phyloP scores from a whole-genome alignment of 2,888 invertebrate species.

The Oscheius sp. region DNA sequence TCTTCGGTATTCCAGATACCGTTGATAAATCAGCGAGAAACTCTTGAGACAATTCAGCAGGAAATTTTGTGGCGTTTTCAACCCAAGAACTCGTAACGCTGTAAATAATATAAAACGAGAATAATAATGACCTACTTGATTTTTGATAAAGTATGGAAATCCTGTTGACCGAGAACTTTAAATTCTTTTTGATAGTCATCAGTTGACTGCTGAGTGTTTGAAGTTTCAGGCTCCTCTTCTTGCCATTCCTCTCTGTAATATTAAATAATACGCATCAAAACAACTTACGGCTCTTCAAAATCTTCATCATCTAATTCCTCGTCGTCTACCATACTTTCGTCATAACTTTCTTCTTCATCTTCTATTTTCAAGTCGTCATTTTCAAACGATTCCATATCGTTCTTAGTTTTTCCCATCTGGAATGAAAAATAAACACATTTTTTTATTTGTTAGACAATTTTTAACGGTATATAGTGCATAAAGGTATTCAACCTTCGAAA shows the following conservation, averaged over 20 bases:
- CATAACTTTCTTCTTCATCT: not conserved
- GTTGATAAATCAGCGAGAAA: conserved; percentile 50
- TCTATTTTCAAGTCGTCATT: not conserved
- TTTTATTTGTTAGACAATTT: too few species aligned
- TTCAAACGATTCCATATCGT: not conserved
- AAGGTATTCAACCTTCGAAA: not conserved
- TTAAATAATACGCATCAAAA: not conserved
- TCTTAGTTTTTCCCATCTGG: conserved; percentile 8
- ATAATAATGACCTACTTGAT: conserved; percentile 41
- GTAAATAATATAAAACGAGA: not conserved
- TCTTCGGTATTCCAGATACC: conserved; percentile 45
- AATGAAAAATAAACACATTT: not conserved
- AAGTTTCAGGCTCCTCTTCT: not conserved
- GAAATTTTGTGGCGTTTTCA: conserved; percentile 59
- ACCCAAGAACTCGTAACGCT: conserved; percentile 64
- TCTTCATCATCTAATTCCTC: conserved; percentile 13
- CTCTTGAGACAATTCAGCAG: conserved; percentile 48
- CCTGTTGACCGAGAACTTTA: conserved; percentile 48
- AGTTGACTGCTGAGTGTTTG: not conserved
- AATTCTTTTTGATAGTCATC: conserved; percentile 26
- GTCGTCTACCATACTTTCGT: not conserved
- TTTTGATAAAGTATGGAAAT: conserved; percentile 43
- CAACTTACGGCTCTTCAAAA: conserved; percentile 12
- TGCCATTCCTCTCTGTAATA: conserved; percentile 17
- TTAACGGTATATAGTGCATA: too few species aligned